A percentile compares a stretch with the other conserved stretches of the same genome.
These are phyloP conservation scores for Anneissia japonica DNA, from an alignment of 35 echinoderm and acorn worm species.

Conservation along the genomic window DNA sequence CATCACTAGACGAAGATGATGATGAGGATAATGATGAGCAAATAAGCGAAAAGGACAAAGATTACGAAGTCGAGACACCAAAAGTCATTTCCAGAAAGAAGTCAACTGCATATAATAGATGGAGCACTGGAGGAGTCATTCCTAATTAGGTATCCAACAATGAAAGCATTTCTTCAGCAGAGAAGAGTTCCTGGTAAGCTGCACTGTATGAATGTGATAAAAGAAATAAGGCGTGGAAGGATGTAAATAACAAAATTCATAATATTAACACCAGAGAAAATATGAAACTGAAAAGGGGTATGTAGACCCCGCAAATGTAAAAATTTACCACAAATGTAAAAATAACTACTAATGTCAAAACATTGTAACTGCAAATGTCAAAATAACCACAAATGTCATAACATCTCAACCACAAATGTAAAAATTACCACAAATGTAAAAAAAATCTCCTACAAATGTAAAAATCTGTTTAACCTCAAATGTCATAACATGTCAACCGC, in stretches of 20 bases:
- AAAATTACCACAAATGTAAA: no score
- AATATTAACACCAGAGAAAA: constrained; percentile 6
- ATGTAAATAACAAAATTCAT: constrained; percentile 29
- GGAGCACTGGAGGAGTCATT: not conserved
- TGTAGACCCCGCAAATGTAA: no score
- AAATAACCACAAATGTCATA: no score
- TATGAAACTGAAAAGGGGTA: not conserved
- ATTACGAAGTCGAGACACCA: not conserved
- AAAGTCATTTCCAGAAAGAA: not conserved
- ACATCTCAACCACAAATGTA: no score
- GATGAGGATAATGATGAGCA: not conserved
- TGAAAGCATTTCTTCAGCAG: not conserved
- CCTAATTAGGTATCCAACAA: not conserved
- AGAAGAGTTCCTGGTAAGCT: constrained; percentile 3
- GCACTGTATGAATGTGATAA: not conserved
- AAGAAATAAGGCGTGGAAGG: constrained; percentile 4
- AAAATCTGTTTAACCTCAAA: no score
- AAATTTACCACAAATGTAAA: no score
- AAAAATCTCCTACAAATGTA: no score
- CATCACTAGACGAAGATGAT: not conserved
- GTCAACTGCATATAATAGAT: constrained; percentile 10
- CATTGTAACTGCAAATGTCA: no score
- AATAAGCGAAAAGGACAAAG: not conserved
- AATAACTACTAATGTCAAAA: no score
- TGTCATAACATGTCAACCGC: no score